Evolutionary conservation across 2,113 vertebrate species (phyloP), one percentile per base, ranked within the genome.

Genomic region (Apteryx owenii): DNA sequence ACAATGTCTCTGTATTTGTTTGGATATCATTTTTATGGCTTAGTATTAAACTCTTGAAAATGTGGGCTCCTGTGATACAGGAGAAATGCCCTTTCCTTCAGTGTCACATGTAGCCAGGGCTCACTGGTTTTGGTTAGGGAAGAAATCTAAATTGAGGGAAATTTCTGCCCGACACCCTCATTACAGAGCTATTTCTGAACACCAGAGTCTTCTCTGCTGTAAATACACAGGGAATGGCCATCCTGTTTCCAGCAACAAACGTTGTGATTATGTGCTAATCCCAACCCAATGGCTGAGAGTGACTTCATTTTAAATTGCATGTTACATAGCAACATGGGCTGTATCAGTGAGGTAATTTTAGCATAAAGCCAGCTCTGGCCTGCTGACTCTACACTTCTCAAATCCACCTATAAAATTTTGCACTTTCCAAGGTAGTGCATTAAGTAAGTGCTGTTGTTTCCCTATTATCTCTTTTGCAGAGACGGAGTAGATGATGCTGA

Each of bases 401-500:
- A 40, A 69, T 79, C 85, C 91, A 86, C 87, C 91, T 91, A 68
- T 64, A 78, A 95, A 29, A 15, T 5, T 93, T 79, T 95, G 62
- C 58, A 29, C 89, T 38, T 90, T 95, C 94, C 95, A 71, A 70
- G 66, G 29, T 53, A 82, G 3, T 58, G 40, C 51, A 31, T 42
- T 76, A 61, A 81, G 76, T 65, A 50, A 89, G 58, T 25, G 51
- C 72, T 10, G 4, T 46, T 81, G 38, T 89, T 93, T 92, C 85
- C 90, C 82, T 88, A 5, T 94, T 94, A 40, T 87, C 31, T 85
- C 85, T 89, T 66, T 95, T 90, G 46, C 98, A 99, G 99, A 98
- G 99, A 99, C 81, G 98, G 98, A 87, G 98, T 98, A 62, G 99
- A 99, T 85, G 99, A 99, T 44, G 98, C 97, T 79, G 99, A 99